phyloP scores from a whole-genome alignment of 2,888 invertebrate genomes.

The Hipparchia semele region DNA sequence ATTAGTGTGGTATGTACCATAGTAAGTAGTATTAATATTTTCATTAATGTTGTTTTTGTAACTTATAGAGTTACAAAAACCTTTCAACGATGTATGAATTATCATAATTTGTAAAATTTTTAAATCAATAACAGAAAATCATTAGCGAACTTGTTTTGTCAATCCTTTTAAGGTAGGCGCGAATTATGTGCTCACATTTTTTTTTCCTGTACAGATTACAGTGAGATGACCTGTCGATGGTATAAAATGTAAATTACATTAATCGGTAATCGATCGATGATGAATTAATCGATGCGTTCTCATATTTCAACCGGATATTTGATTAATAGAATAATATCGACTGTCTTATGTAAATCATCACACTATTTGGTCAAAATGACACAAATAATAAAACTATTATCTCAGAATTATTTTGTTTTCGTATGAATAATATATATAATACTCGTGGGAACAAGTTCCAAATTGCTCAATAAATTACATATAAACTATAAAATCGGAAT shows the following conservation, averaged over 20 bases:
- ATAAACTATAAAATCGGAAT: conserved; percentile 1
- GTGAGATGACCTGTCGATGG: neutral
- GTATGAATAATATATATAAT: neutral
- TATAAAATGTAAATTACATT: neutral
- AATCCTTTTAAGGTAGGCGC: neutral
- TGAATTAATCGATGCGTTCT: conserved; percentile 9
- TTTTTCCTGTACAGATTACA: neutral
- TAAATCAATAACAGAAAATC: neutral
- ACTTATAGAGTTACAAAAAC: neutral
- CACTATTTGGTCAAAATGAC: neutral
- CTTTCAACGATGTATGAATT: neutral
- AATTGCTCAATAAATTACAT: conserved; percentile 12
- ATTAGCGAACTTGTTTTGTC: neutral
- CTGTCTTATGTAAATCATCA: conserved; percentile 1
- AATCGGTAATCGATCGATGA: neutral
- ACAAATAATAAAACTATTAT: neutral
- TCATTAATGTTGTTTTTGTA: neutral
- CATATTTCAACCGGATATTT: neutral
- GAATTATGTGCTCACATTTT: neutral
- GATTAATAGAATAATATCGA: neutral
- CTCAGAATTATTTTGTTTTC: neutral
- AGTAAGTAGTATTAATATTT: no score
- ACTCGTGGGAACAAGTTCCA: conserved; percentile 6
- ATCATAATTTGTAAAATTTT: neutral
- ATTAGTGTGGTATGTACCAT: no score